Evolutionary conservation across 2,797 vertebrate genomes (phyloP).

Genomic region (Crocidura indochinensis): DNA sequence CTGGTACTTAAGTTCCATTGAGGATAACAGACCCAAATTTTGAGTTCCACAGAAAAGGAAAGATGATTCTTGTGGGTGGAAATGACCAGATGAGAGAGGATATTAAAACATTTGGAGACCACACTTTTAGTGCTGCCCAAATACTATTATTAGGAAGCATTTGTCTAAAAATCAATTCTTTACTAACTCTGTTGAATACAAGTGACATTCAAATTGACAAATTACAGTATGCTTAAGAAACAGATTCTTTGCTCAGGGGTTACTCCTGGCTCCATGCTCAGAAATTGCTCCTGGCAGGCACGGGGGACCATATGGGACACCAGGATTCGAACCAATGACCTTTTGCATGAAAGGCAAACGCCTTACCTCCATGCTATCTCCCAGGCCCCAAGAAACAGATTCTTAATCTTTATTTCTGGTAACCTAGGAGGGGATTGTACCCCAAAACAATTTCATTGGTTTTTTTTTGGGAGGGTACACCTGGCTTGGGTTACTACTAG

Average conservation of each 20-base stretch:
- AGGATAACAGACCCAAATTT: conserved; percentile 14
- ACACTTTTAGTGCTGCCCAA: not conserved
- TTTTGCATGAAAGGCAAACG: too few relatives aligned
- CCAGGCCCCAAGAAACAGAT: too few relatives aligned
- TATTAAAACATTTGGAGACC: not conserved
- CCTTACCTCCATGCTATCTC: too few relatives aligned
- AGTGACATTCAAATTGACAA: conserved; percentile 41
- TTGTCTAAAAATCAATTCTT: conserved; percentile 26
- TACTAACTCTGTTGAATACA: not conserved
- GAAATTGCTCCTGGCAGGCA: too few relatives aligned
- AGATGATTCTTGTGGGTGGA: conserved; percentile 30
- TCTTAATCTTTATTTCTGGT: too few relatives aligned
- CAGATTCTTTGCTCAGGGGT: not conserved
- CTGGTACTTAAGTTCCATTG: not conserved
- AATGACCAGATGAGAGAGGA: conserved; percentile 34
- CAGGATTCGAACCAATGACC: too few relatives aligned
- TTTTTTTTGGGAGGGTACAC: too few relatives aligned
- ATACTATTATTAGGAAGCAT: conserved; percentile 11
- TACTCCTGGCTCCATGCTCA: too few relatives aligned
- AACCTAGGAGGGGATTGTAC: too few relatives aligned
- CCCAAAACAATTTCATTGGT: too few relatives aligned
- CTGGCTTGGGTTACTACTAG: too few relatives aligned
- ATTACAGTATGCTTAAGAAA: not conserved
- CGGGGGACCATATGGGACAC: too few relatives aligned
- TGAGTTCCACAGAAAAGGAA: conserved; percentile 29